Base-by-base conservation (phyloP, 2,113 vertebrate species). In the Erythrocercus mccallii region DNA sequence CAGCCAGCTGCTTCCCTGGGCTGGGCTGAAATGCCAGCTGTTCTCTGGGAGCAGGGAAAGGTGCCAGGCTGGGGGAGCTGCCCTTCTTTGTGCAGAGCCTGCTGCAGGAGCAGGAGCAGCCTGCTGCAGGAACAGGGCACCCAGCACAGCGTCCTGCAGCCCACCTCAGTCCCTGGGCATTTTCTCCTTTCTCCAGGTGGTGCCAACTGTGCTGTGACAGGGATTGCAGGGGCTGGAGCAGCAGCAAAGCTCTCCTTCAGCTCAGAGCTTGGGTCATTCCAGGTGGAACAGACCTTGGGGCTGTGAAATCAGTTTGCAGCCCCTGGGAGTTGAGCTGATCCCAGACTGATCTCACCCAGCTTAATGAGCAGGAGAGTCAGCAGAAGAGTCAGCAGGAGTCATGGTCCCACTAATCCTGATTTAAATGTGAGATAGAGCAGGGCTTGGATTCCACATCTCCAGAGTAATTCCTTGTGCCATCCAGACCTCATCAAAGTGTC, bases 1-100 rank as follows among this genome's bases (percentile, higher is more conserved):
- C 87, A 90, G 80, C 79, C 92, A 95, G 92, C 94, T 94, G 85
- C 93, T 95, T 78, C 91, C 78, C 72, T 31, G 7, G 23, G 9
- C 82, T 66, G 14, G 70, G 57, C 90, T 86, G 83, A 56, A 53
- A 66, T 86, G 84, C 87, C 85, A 90, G 86, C 44, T 90, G 88
- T 93, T 95, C 24, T 83, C 31, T 40, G 83, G 61, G 84, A 70
- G 73, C 73, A 78, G 83, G 83, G 64, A 61, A 51, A 66, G 62
- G 72, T 84, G 86, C 83, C 81, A 77, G 86, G 45, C 90, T 58
- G 65, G 53, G 33, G 45, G 60, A 72, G 81, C 58, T 66, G 66
- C 31, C 7, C 24, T 21, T n/a, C 24, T 21, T 35, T 53, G 42
- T 51, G 71, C 79, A 50, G 51, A 31, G 5, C 35, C n/a, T 13